Conservation (phyloP, 1,140 invertebrate genomes). For the Apis cerana region DNA sequence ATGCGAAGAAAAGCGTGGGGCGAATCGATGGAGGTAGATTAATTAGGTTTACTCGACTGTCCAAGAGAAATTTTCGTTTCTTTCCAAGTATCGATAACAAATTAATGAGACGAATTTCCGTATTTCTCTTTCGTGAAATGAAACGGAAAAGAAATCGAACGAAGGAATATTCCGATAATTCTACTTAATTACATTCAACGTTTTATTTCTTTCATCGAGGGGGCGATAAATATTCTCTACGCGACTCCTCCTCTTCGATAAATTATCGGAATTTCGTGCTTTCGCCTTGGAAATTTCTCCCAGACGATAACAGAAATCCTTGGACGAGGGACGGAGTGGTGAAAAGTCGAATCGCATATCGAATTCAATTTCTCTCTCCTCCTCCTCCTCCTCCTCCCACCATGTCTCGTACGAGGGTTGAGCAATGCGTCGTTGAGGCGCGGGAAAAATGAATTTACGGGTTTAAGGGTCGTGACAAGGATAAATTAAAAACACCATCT, state of each 20-base stretch:
- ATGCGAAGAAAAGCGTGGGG: background rate
- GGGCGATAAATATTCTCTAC: too few relatives aligned
- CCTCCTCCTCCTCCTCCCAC: too few relatives aligned
- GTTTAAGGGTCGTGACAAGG: background rate
- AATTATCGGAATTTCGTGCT: background rate
- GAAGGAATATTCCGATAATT: background rate
- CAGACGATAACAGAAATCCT: background rate
- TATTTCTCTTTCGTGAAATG: background rate
- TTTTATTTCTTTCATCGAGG: background rate
- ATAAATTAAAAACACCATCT: conserved; percentile 12
- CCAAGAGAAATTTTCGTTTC: background rate
- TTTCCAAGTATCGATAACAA: background rate
- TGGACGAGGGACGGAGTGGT: too few relatives aligned
- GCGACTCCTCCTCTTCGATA: background rate
- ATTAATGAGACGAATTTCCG: background rate
- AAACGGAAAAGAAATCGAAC: background rate
- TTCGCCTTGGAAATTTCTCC: too few relatives aligned
- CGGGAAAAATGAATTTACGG: background rate
- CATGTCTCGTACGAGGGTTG: background rate
- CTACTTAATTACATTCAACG: background rate
- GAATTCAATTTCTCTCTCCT: background rate
- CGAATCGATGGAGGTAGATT: background rate
- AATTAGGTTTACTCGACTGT: background rate
- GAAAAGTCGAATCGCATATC: background rate
- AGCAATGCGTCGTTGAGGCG: background rate